These are phyloP conservation scores for Nycticryphes semicollaris DNA, from an alignment of 2,113 vertebrate species.

Conservation along the genomic window DNA sequence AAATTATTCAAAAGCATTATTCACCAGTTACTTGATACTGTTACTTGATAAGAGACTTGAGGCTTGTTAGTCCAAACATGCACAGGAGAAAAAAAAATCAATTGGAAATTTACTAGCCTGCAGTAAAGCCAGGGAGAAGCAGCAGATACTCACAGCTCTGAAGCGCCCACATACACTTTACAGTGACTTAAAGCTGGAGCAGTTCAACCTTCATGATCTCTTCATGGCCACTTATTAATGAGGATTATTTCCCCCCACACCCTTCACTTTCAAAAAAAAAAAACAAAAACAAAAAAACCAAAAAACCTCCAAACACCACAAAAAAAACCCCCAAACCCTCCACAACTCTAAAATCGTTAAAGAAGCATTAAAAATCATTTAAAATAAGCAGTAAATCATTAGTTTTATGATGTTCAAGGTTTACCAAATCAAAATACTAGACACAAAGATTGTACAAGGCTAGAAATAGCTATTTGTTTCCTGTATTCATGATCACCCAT, in stretches of 20 bases:
- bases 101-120: background rate
- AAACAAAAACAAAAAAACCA: too few relatives aligned
- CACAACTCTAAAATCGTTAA: background rate
- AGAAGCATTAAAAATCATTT: background rate
- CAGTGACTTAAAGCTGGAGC: background rate
- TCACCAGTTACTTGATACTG: background rate
- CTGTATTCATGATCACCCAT: background rate
- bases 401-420: background rate
- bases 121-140: background rate
- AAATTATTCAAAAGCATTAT: background rate
- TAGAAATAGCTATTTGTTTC: background rate
- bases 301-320: background rate
- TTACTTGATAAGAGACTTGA: background rate
- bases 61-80: background rate
- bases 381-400: background rate
- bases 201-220: background rate
- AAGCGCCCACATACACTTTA: background rate
- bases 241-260: fast-evolving
- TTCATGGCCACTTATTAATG: background rate
- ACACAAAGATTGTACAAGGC: background rate
- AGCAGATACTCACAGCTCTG: background rate
- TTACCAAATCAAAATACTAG: background rate
- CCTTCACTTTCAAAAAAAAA: background rate
- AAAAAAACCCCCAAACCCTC: background rate
- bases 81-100: background rate